Percentiles rank a stretch among this genome's conserved stretches.
Evolutionary conservation across 1,140 invertebrate genomes (phyloP).

Genomic region (Aethina tumida): DNA sequence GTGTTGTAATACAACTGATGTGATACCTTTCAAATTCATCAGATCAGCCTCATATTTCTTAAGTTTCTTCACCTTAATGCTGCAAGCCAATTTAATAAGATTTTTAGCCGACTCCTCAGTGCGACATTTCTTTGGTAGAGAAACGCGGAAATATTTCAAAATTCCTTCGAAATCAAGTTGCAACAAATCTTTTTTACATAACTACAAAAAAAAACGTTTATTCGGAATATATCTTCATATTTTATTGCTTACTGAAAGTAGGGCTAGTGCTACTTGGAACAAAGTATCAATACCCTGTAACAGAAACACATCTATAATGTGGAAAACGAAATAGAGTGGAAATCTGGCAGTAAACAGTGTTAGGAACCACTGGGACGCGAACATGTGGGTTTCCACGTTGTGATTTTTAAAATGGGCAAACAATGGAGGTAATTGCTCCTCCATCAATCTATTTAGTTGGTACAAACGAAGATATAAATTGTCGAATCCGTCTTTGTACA

Average conservation of each 20-base stretch:
- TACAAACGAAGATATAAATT: slow-evolving; percentile 91
- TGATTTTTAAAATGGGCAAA: slow-evolving; percentile 84
- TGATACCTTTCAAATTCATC: slow-evolving; percentile 68
- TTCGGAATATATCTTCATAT: neutral
- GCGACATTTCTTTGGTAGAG: slow-evolving; percentile 91
- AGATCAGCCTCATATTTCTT: slow-evolving; percentile 96
- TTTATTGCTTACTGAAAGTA: slow-evolving; percentile 67
- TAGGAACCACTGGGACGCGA: slow-evolving; percentile 98
- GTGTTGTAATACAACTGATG: too few relatives aligned
- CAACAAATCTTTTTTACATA: slow-evolving; percentile 86
- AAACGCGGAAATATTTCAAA: slow-evolving; percentile 90
- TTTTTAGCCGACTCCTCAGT: slow-evolving; percentile 80
- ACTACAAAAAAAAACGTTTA: slow-evolving; percentile 43
- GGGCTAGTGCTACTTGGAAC: slow-evolving; percentile 90
- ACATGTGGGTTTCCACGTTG: slow-evolving; percentile 97
- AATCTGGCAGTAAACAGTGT: slow-evolving; percentile 98
- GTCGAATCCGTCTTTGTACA: slow-evolving; percentile 95
- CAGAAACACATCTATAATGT: slow-evolving; percentile 93
- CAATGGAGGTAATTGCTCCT: slow-evolving; percentile 88
- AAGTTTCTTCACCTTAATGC: slow-evolving; percentile 87
- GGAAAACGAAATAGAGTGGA: slow-evolving; percentile 93
- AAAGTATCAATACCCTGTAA: slow-evolving; percentile 84
- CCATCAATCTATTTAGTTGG: slow-evolving; percentile 90
- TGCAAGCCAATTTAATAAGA: slow-evolving; percentile 82
- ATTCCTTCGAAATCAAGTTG: slow-evolving; percentile 94